A percentile compares a stretch with the other conserved stretches of the same genome.
Evolutionary conservation across 2,113 vertebrate species (phyloP).

Genomic region (Cephalopterus ornatus): DNA sequence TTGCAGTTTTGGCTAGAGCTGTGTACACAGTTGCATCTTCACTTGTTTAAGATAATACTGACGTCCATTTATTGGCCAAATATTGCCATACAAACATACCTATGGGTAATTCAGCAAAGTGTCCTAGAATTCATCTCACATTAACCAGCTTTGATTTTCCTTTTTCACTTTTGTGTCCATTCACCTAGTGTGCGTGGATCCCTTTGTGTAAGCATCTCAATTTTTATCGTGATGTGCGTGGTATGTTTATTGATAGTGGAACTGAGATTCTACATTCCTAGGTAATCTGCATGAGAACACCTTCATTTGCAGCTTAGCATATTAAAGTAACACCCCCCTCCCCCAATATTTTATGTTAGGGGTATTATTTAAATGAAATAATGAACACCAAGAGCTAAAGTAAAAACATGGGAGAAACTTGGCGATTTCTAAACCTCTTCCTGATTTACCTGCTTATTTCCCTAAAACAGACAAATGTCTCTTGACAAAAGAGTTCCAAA

Average conservation of each 20-base stretch:
- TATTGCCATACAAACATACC: neutral
- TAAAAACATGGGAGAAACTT: neutral
- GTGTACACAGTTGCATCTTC: neutral
- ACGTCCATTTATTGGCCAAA: neutral
- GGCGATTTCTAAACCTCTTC: neutral
- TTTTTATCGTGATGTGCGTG: neutral
- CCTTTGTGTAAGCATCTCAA: neutral
- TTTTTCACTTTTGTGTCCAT: neutral
- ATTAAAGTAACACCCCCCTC: accelerated
- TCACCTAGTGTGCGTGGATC: neutral
- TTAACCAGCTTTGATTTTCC: neutral
- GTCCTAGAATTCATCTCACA: neutral
- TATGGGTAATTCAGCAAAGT: neutral
- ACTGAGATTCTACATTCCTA: neutral
- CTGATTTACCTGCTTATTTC: neutral
- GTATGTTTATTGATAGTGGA: neutral
- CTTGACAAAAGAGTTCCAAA: neutral
- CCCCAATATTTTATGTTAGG: accelerated
- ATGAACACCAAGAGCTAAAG: neutral
- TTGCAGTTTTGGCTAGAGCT: neutral
- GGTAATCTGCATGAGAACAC: neutral
- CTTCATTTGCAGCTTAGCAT: neutral
- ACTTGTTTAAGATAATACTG: neutral
- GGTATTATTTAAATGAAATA: neutral
- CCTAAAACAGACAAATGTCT: neutral